Percentiles rank a stretch among this genome's conserved stretches.
phyloP scores from a whole-genome alignment of 2,797 vertebrate species.

The Gephyroberyx darwinii region DNA sequence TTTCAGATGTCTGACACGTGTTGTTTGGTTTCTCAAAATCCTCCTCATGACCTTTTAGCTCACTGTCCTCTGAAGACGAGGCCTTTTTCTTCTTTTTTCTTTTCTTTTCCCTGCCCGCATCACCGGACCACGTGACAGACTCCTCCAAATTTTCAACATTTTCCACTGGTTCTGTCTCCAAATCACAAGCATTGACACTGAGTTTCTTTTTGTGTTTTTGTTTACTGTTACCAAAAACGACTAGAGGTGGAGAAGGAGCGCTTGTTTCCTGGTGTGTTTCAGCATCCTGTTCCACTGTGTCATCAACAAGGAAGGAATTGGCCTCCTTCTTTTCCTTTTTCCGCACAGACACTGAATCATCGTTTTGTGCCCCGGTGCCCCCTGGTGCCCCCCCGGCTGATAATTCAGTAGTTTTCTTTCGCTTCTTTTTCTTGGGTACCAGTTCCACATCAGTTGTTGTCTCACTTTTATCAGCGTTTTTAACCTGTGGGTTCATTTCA shows the following conservation, averaged over 20 bases:
- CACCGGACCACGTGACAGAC: neutral
- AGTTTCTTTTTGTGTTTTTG: constrained; percentile 5
- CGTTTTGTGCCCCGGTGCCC: neutral
- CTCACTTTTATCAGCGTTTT: neutral
- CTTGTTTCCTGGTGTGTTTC: neutral
- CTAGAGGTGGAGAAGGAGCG: neutral
- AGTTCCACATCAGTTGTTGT: constrained; percentile 1
- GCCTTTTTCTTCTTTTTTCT: constrained; percentile 39
- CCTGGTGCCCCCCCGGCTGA: neutral
- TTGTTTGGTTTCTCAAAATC: constrained; percentile 14
- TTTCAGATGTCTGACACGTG: neutral
- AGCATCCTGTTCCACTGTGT: constrained; percentile 47
- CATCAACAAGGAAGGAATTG: constrained; percentile 65
- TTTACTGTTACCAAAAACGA: neutral
- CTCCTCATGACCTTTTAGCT: neutral
- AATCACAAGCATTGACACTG: neutral
- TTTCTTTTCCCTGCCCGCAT: constrained; percentile 33
- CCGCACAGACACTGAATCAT: constrained; percentile 39
- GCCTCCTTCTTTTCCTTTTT: constrained; percentile 38
- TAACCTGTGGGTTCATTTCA: neutral
- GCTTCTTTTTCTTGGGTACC: constrained; percentile 38
- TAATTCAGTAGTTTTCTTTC: constrained; percentile 24
- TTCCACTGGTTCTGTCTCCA: constrained; percentile 35
- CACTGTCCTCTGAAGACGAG: neutral
- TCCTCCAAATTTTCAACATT: neutral